Evolutionary conservation across 2,113 vertebrate species (phyloP).

Genomic region (Hymenochirus boettgeri): DNA sequence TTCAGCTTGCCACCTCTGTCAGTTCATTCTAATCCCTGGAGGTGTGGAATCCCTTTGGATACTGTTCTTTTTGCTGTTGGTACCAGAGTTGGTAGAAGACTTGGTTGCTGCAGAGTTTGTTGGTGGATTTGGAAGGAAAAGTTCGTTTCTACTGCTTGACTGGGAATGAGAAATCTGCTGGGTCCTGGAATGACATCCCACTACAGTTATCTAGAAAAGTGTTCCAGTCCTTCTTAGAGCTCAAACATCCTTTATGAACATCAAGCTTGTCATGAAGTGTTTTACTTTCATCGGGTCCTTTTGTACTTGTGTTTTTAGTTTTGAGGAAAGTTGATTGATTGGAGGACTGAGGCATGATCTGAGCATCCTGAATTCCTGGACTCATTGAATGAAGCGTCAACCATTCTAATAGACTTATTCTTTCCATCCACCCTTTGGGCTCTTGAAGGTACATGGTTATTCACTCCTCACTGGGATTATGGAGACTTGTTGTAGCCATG

Average conservation of each 20-base stretch:
- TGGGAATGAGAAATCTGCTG: slow-evolving; percentile 40
- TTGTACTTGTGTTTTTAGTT: too few species aligned
- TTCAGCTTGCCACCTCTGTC: slow-evolving; percentile 4
- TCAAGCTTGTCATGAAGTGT: too few species aligned
- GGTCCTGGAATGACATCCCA: slow-evolving; percentile 15
- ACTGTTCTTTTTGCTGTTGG: slow-evolving; percentile 22
- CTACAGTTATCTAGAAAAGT: neutral
- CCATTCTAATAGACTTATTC: slow-evolving; percentile 40
- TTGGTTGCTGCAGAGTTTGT: too few species aligned
- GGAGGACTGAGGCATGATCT: slow-evolving; percentile 77
- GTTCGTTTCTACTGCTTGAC: slow-evolving; percentile 50
- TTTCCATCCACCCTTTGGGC: slow-evolving; percentile 34
- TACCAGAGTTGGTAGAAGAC: slow-evolving; percentile 53
- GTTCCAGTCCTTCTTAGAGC: too few species aligned
- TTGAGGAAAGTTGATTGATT: too few species aligned
- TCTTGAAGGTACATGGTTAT: slow-evolving; percentile 4
- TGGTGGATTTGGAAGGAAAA: slow-evolving; percentile 74
- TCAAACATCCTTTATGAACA: too few species aligned
- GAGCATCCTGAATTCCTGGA: slow-evolving; percentile 76
- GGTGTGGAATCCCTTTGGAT: neutral
- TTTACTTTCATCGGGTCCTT: too few species aligned
- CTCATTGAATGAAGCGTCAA: slow-evolving; percentile 66
- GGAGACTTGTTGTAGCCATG: slow-evolving; percentile 3
- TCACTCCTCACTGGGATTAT: slow-evolving; percentile 39
- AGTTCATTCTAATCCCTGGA: slow-evolving; percentile 11